Evolutionary conservation across 2,888 invertebrate genomes (phyloP).

Genomic region (Oscheius myriophilus): DNA sequence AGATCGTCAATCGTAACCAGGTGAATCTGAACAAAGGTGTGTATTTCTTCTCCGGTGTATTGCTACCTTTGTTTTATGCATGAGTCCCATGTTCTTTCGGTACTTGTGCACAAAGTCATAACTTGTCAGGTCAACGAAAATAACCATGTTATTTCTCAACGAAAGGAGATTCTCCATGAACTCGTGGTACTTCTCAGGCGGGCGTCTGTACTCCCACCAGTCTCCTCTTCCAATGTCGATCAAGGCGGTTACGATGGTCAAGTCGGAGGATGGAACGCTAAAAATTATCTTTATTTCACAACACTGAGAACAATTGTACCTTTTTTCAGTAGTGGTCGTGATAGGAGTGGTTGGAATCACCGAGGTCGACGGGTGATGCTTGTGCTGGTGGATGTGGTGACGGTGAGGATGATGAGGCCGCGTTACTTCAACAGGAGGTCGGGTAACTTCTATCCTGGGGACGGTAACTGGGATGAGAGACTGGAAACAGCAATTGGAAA

Average conservation of each 20-base stretch:
- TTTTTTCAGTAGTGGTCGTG: slow-evolving; percentile 11
- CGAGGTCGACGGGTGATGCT: slow-evolving; percentile 26
- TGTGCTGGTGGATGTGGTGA: slow-evolving; percentile 33
- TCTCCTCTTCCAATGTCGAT: slow-evolving; percentile 70
- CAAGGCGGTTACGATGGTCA: slow-evolving; percentile 70
- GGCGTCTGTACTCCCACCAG: slow-evolving; percentile 69
- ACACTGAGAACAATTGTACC: not conserved
- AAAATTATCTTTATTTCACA: not conserved
- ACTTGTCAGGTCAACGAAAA: slow-evolving; percentile 60
- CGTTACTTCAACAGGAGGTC: slow-evolving; percentile 31
- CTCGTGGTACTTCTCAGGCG: slow-evolving; percentile 66
- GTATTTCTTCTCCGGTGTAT: not conserved
- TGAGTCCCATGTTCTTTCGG: slow-evolving; percentile 42
- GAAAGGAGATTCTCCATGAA: slow-evolving; percentile 65
- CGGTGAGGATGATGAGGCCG: slow-evolving; percentile 29
- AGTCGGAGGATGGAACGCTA: slow-evolving; percentile 18
- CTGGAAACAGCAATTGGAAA: too few relatives aligned
- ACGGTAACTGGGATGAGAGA: not conserved
- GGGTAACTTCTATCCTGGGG: slow-evolving; percentile 25
- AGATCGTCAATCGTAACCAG: slow-evolving; percentile 47
- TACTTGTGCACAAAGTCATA: slow-evolving; percentile 57
- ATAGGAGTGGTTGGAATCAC: not conserved
- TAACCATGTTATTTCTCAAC: slow-evolving; percentile 53
- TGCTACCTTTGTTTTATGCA: slow-evolving; percentile 42
- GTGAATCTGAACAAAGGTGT: slow-evolving; percentile 35